These are phyloP conservation scores for Paguma larvata DNA, from an alignment of 2,797 vertebrate species.

Conservation along the genomic window DNA sequence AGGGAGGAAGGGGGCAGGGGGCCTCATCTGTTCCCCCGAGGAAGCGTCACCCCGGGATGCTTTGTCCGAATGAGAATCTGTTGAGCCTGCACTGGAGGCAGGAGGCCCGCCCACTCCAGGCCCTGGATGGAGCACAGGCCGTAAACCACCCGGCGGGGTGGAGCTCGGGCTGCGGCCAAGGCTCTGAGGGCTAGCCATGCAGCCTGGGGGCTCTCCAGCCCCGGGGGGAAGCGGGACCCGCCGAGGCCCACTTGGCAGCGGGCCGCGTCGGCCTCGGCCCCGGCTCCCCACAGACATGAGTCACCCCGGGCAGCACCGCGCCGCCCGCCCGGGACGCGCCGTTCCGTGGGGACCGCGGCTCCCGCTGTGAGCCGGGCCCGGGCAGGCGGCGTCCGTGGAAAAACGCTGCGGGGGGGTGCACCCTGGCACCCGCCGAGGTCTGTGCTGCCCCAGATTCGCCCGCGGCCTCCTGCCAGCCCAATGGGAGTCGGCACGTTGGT, in stretches of 20 bases:
- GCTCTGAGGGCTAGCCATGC: not conserved
- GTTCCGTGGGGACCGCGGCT: constrained; percentile 34
- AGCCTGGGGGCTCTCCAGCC: not conserved
- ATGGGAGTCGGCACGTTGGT: not conserved
- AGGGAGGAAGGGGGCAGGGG: accelerated
- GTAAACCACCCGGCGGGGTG: not conserved
- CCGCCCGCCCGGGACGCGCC: not conserved
- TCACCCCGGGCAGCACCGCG: not conserved
- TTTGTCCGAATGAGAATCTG: not conserved
- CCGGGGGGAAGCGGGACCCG: not conserved
- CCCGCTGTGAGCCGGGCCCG: not conserved
- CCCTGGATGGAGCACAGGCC: not conserved
- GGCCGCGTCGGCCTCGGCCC: accelerated
- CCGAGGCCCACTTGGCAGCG: constrained; percentile 48
- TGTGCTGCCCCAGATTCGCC: not conserved
- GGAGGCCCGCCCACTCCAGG: not conserved
- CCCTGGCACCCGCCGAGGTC: not conserved
- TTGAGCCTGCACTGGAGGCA: accelerated
- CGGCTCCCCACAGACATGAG: constrained; percentile 52
- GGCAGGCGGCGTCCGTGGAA: constrained; percentile 35
- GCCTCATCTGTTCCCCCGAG: not conserved
- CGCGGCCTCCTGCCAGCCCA: constrained; percentile 39
- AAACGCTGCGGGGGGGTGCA: constrained; percentile 11
- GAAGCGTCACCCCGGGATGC: accelerated
- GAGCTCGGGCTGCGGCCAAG: not conserved